phyloP scores from a whole-genome alignment of 1,140 invertebrate species.

The Drosophila mauritiana region DNA sequence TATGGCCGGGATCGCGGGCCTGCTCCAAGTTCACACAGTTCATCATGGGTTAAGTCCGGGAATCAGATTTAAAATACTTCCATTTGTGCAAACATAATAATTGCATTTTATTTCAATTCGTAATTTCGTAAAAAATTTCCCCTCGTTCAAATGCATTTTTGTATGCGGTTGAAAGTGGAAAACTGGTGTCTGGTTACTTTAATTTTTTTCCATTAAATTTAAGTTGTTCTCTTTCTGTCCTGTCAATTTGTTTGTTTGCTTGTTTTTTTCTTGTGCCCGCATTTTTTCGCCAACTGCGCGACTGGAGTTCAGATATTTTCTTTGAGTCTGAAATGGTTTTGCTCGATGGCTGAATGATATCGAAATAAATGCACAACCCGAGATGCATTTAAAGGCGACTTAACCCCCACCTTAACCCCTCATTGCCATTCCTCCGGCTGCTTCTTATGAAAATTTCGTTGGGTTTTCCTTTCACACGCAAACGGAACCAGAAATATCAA shows the following conservation, averaged over 20 bases:
- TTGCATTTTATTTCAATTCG: background rate
- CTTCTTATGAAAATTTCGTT: slow-evolving; percentile 11
- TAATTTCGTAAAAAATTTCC: background rate
- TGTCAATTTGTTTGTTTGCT: background rate
- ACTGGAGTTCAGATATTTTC: background rate
- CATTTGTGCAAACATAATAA: background rate
- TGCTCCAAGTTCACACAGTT: slow-evolving; percentile 31
- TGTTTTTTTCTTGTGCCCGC: background rate
- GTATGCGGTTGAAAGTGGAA: background rate
- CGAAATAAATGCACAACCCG: slow-evolving; percentile 7
- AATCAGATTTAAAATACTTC: background rate
- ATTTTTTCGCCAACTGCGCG: background rate
- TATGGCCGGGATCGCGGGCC: slow-evolving; percentile 15
- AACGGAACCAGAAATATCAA: slow-evolving; percentile 26
- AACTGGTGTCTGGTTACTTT: background rate
- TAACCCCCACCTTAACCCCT: slow-evolving; percentile 1
- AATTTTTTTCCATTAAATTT: background rate
- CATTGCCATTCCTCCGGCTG: slow-evolving; percentile 1
- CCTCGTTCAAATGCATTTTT: background rate
- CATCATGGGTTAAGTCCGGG: slow-evolving; percentile 8
- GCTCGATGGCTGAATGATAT: slow-evolving; percentile 6
- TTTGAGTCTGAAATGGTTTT: background rate
- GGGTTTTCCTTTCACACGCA: slow-evolving; percentile 14
- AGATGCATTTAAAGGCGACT: slow-evolving; percentile 1
- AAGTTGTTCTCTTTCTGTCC: too few species aligned